Conservation (phyloP, 2,797 vertebrate genomes). For the Lutjanus campechanus region DNA sequence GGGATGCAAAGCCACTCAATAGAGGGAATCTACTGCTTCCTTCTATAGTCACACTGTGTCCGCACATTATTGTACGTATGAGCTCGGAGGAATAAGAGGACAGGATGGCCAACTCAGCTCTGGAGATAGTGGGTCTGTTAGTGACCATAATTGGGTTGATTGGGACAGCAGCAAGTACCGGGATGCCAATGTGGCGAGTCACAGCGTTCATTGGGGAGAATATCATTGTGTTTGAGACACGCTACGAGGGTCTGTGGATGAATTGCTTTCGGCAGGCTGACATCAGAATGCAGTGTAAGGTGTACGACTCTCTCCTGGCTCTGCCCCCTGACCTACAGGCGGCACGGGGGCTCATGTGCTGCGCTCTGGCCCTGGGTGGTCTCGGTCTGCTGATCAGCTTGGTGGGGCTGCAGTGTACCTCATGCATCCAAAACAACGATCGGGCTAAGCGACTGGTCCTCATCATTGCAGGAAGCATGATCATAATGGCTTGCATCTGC, state of each 20-base stretch:
- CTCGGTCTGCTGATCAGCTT: conserved; percentile 87
- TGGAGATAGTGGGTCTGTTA: conserved; percentile 89
- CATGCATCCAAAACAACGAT: conserved; percentile 79
- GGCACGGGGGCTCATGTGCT: conserved; percentile 92
- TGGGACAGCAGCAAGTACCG: conserved; percentile 88
- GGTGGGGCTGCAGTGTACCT: conserved; percentile 87
- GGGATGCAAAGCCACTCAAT: conserved; percentile 72
- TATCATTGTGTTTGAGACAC: conserved; percentile 93
- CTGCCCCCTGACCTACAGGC: conserved; percentile 89
- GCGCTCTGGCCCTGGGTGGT: conserved; percentile 82
- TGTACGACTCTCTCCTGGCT: conserved; percentile 91
- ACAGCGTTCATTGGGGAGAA: conserved; percentile 93
- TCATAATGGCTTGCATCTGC: conserved; percentile 86
- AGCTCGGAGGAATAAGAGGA: conserved; percentile 37
- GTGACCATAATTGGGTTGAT: conserved; percentile 88
- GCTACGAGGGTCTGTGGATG: conserved; percentile 97
- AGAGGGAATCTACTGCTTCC: conserved; percentile 33
- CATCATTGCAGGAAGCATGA: conserved; percentile 86
- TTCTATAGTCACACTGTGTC: neutral
- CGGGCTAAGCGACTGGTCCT: conserved; percentile 84
- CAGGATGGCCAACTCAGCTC: conserved; percentile 82
- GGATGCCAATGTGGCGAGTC: conserved; percentile 96
- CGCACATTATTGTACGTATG: neutral
- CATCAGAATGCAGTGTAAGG: conserved; percentile 92
- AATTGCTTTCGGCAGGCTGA: conserved; percentile 90